A percentile compares a stretch with the other conserved stretches of the same genome.
Conservation (phyloP, 2,113 vertebrate species). For the Paramormyrops kingsleyae region DNA sequence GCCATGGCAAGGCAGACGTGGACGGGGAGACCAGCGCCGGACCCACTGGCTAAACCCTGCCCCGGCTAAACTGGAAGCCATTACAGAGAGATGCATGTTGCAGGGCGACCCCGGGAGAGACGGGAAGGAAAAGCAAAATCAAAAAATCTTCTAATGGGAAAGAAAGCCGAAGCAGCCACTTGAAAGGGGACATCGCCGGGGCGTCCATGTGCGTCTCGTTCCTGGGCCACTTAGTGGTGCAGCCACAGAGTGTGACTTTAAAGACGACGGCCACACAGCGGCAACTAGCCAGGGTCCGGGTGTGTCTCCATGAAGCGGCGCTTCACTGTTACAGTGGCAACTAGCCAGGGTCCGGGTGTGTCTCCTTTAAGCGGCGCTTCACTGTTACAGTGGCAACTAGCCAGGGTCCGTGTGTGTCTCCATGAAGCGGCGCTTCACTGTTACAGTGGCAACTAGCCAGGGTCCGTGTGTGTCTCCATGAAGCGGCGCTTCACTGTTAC, state of each 20-base stretch:
- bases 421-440: slow-evolving; percentile 5
- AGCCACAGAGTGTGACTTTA: slow-evolving; percentile 47
- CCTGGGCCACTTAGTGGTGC: slow-evolving; percentile 42
- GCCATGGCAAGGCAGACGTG: not conserved
- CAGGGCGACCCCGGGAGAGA: slow-evolving; percentile 11
- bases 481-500: slow-evolving; percentile 2
- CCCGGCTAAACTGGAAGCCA: slow-evolving; percentile 40
- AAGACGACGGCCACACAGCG: slow-evolving; percentile 49
- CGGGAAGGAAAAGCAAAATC: slow-evolving; percentile 44
- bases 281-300: slow-evolving; percentile 43
- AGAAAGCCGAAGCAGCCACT: slow-evolving; percentile 52
- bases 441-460: slow-evolving; percentile 39
- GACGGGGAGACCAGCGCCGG: not conserved
- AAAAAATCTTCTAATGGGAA: slow-evolving; percentile 55
- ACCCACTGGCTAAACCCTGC: slow-evolving; percentile 14
- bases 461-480: slow-evolving; percentile 42
- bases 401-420: slow-evolving; percentile 46
- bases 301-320: slow-evolving; percentile 38
- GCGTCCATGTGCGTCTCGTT: slow-evolving; percentile 46
- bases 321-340: slow-evolving; percentile 41
- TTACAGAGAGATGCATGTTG: slow-evolving; percentile 25
- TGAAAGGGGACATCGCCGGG: slow-evolving; percentile 40
- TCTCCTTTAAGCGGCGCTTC: slow-evolving; percentile 21
- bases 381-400: slow-evolving; percentile 33
- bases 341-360: slow-evolving; percentile 43